These are phyloP conservation scores for Chascanopsetta lugubris DNA, from an alignment of 2,113 vertebrate genomes.

Conservation along the genomic window DNA sequence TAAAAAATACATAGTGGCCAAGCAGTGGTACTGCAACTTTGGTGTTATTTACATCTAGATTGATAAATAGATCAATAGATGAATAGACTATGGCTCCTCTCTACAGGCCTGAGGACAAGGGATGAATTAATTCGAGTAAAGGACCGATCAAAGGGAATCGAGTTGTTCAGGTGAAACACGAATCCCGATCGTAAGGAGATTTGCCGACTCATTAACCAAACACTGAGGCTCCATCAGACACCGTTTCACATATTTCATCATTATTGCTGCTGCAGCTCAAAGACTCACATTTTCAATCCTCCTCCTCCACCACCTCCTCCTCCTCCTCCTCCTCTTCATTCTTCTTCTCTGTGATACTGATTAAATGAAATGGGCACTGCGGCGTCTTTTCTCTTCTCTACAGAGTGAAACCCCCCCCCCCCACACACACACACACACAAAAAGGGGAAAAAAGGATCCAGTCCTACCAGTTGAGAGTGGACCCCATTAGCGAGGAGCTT, in stretches of 20 bases:
- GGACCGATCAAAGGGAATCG: slow-evolving; percentile 32
- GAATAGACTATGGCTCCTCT: too few relatives aligned
- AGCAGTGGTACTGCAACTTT: too few relatives aligned
- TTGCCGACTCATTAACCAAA: slow-evolving; percentile 18
- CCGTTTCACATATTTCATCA: slow-evolving; percentile 30
- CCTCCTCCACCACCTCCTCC: background rate
- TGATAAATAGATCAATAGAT: too few relatives aligned
- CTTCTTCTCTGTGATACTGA: slow-evolving; percentile 22
- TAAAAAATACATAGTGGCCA: too few relatives aligned
- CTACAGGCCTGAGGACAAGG: slow-evolving; percentile 25
- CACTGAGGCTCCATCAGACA: background rate
- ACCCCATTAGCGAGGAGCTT: slow-evolving; percentile 34
- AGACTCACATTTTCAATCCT: background rate
- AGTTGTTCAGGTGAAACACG: slow-evolving; percentile 39
- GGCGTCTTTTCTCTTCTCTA: slow-evolving; percentile 13
- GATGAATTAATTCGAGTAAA: slow-evolving; percentile 49
- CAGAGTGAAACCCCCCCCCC: slow-evolving; percentile 22
- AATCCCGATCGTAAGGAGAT: slow-evolving; percentile 21
- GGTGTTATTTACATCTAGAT: too few relatives aligned
- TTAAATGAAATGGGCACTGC: background rate
- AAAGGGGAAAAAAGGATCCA: slow-evolving; percentile 33
- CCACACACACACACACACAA: too few relatives aligned
- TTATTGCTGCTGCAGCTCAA: slow-evolving; percentile 11
- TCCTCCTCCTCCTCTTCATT: too few relatives aligned
- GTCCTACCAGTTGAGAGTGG: slow-evolving; percentile 12